Conservation (phyloP, 1,140 invertebrate genomes). For the Diorhabda elongata region DNA sequence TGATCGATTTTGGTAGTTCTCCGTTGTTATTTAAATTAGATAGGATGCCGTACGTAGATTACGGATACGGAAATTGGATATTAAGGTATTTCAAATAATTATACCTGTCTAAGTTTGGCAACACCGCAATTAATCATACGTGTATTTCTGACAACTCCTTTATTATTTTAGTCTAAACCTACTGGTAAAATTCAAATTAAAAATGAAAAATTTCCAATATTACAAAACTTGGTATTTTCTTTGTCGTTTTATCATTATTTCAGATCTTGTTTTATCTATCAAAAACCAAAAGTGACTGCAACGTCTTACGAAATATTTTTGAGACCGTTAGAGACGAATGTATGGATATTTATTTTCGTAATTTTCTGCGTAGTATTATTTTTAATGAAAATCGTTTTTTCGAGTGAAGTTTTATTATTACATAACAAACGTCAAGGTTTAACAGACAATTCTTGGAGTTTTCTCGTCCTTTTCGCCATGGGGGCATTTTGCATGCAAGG, state of each 20-base stretch:
- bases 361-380: slow-evolving; percentile 40
- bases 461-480: slow-evolving; percentile 29
- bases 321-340: slow-evolving; percentile 51
- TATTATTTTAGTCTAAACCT: not conserved
- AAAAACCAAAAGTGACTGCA: slow-evolving; percentile 54
- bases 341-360: slow-evolving; percentile 53
- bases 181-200: not conserved
- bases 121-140: no score
- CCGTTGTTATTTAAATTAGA: slow-evolving; percentile 58
- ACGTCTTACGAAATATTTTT: slow-evolving; percentile 56
- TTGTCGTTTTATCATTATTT: slow-evolving; percentile 11
- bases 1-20: slow-evolving; percentile 58
- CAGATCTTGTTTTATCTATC: slow-evolving; percentile 59
- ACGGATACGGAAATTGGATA: slow-evolving; percentile 56
- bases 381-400: slow-evolving; percentile 15
- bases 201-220: no score
- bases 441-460: slow-evolving; percentile 29
- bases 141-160: no score
- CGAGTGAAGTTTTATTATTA: not conserved
- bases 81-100: slow-evolving; percentile 48
- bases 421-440: slow-evolving; percentile 1
- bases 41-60: slow-evolving; percentile 56
- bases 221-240: no score
- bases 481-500: slow-evolving; percentile 40
- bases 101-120: no score